Conservation (phyloP, 1,140 invertebrate genomes). For the Dufourea novaeangliae region DNA sequence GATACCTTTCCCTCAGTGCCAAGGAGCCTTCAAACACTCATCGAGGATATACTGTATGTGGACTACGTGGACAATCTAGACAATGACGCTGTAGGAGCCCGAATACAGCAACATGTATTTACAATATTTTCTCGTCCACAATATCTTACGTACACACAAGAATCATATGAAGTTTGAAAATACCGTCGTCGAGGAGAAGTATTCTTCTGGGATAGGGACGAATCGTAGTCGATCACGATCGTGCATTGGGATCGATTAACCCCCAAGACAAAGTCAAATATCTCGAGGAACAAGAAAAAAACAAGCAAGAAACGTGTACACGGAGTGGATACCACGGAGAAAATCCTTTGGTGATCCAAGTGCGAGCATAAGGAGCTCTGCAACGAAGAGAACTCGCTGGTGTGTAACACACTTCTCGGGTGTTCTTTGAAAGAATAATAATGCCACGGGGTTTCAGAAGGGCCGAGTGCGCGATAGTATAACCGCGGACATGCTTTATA, state of each 20-base stretch:
- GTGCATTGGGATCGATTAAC: background rate
- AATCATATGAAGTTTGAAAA: too few species aligned
- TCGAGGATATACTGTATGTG: too few species aligned
- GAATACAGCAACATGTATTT: too few species aligned
- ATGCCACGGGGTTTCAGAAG: background rate
- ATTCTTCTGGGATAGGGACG: too few species aligned
- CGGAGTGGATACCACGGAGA: background rate
- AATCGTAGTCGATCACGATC: too few species aligned
- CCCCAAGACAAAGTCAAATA: background rate
- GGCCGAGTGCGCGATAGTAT: background rate
- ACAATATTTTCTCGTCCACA: too few species aligned
- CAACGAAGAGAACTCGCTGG: background rate
- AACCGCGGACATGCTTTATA: background rate
- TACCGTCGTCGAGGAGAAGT: too few species aligned
- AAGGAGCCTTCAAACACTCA: too few species aligned
- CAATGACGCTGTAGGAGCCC: too few species aligned
- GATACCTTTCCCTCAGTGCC: too few species aligned
- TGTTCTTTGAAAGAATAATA: background rate
- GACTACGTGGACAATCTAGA: too few species aligned
- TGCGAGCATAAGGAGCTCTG: background rate
- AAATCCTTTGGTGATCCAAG: background rate
- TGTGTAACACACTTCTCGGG: slow-evolving; percentile 3
- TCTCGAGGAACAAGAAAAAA: background rate
- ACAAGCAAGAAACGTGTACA: background rate
- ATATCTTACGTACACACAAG: too few species aligned